phyloP scores from a whole-genome alignment of 1,140 invertebrate species.

The Nasonia vitripennis region DNA sequence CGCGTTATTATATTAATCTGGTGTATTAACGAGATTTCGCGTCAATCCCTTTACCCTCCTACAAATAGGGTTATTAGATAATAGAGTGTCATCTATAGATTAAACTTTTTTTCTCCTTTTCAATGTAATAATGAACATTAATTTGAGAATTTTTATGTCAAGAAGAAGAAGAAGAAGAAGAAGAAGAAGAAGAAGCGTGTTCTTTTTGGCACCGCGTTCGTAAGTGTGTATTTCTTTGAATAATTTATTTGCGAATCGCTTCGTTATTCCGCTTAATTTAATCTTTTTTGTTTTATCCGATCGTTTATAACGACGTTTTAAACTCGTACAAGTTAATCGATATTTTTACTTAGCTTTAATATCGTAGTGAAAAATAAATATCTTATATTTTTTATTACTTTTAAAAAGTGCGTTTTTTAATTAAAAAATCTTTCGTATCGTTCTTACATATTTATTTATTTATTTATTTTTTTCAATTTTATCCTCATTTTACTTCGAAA shows the following conservation, averaged over 20 bases:
- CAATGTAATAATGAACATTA: conserved; percentile 31
- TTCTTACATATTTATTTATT: neutral
- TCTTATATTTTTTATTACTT: conserved; percentile 37
- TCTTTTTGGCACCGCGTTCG: conserved; percentile 46
- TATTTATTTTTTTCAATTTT: neutral
- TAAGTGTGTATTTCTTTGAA: neutral
- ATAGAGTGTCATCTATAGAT: conserved; percentile 27
- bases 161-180: conserved; percentile 24
- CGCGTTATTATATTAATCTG: conserved; percentile 5
- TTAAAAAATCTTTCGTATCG: conserved; percentile 38
- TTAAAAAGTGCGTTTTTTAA: conserved; percentile 34
- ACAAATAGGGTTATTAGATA: neutral
- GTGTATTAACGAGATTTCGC: neutral
- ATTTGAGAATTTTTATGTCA: conserved; percentile 44
- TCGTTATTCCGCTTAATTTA: neutral
- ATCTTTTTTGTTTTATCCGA: neutral
- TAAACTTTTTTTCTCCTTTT: conserved; percentile 39
- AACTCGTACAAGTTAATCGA: conserved; percentile 39
- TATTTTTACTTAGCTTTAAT: conserved; percentile 45
- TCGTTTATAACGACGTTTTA: conserved; percentile 17
- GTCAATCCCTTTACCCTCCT: neutral
- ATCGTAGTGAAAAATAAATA: conserved; percentile 51
- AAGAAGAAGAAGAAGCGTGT: conserved; percentile 31
- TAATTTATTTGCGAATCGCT: conserved; percentile 17
- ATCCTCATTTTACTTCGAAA: conserved; percentile 12